Conservation (phyloP, 2,888 invertebrate genomes). For the Drosophila subsilvestris region DNA sequence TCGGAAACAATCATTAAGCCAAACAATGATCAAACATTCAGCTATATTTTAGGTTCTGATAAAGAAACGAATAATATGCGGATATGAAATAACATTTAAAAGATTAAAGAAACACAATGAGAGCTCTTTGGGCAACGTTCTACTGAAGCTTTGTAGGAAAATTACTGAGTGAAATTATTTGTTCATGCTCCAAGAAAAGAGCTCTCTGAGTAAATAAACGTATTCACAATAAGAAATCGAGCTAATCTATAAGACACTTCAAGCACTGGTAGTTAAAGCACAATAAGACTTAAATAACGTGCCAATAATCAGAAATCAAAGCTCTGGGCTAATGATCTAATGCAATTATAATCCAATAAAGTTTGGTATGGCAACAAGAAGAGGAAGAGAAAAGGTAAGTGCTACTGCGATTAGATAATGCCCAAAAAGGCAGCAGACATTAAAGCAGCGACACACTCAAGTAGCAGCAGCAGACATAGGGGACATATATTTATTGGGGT, state of each 20-base stretch:
- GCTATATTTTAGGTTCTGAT: too few relatives aligned
- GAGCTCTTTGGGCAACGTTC: too few relatives aligned
- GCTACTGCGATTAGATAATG: conserved; percentile 58
- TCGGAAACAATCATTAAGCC: neutral
- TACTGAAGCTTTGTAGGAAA: too few relatives aligned
- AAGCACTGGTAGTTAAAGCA: conserved; percentile 12
- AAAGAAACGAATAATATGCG: too few relatives aligned
- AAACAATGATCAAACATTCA: too few relatives aligned
- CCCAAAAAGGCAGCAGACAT: conserved; percentile 11
- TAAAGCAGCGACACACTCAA: conserved; percentile 17
- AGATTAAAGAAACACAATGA: too few relatives aligned
- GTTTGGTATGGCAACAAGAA: conserved; percentile 13
- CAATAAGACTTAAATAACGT: conserved; percentile 37
- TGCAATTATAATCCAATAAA: conserved; percentile 59
- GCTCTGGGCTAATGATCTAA: conserved; percentile 49
- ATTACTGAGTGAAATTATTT: neutral
- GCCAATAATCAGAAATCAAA: conserved; percentile 55
- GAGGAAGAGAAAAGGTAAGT: neutral
- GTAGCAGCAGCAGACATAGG: conserved; percentile 23
- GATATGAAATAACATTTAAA: too few relatives aligned
- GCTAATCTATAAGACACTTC: conserved; percentile 25
- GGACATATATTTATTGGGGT: neutral
- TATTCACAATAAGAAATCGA: conserved; percentile 14
- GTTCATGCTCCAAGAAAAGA: neutral
- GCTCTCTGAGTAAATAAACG: neutral